Percentiles rank a stretch among this genome's conserved stretches.
phyloP scores from a whole-genome alignment of 1,140 invertebrate species.

The Lepidurus packardi region DNA sequence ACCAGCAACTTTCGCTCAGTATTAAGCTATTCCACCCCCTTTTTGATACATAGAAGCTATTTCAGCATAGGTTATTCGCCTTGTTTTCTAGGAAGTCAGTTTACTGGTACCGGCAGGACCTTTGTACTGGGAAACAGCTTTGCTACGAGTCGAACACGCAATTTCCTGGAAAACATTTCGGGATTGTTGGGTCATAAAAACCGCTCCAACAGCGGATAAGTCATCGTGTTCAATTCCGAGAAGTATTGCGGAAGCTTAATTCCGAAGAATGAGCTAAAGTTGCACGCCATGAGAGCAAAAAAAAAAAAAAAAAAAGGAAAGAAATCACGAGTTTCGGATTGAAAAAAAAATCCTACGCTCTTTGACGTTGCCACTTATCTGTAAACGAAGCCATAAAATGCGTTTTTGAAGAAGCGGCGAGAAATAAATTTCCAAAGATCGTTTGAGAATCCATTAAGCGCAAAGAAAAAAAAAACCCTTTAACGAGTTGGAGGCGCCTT shows the following conservation, averaged over 20 bases:
- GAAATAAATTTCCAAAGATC: background rate
- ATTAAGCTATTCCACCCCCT: background rate
- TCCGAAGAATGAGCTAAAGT: no score
- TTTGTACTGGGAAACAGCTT: background rate
- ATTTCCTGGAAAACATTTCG: background rate
- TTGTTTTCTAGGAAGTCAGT: background rate
- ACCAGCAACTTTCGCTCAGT: background rate
- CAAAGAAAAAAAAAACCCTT: background rate
- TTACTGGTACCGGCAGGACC: background rate
- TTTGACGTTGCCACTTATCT: no score
- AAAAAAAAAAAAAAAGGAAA: no score
- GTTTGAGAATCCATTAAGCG: conserved; percentile 9
- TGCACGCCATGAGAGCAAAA: no score
- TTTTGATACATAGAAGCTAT: background rate
- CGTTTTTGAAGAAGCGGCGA: background rate
- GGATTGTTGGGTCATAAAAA: background rate
- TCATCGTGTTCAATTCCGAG: background rate
- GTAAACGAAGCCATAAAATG: no score
- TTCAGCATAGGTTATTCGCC: background rate
- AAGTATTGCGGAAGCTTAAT: background rate
- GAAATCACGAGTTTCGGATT: no score
- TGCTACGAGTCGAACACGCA: background rate
- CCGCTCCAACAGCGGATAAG: background rate
- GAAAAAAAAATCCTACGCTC: no score
- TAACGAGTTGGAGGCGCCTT: background rate